These are phyloP conservation scores for Linnaemya tessellans DNA, from an alignment of 2,888 invertebrate species.

Conservation along the genomic window DNA sequence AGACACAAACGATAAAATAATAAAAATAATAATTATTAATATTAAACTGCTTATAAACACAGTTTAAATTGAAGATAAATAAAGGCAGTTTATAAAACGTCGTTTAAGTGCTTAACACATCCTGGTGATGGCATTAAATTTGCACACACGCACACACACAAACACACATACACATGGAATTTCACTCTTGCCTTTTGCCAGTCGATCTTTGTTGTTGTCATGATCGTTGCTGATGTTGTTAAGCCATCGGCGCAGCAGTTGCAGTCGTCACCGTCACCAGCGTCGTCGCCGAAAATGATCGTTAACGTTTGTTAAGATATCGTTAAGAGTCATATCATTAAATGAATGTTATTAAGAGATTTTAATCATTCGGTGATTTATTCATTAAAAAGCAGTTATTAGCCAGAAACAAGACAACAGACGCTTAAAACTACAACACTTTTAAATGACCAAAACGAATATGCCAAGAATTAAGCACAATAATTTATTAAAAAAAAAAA, in stretches of 20 bases:
- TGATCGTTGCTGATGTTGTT: neutral
- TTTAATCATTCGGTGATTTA: slow-evolving; percentile 83
- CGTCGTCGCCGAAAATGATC: slow-evolving; percentile 45
- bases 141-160: slow-evolving; percentile 7
- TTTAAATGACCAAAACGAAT: slow-evolving; percentile 68
- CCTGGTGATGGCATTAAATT: slow-evolving; percentile 63
- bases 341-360: slow-evolving; percentile 82
- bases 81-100: slow-evolving; percentile 57
- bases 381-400: slow-evolving; percentile 83
- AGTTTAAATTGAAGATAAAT: slow-evolving; percentile 63
- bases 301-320: slow-evolving; percentile 69
- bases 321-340: slow-evolving; percentile 72
- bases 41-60: slow-evolving; percentile 64
- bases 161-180: neutral
- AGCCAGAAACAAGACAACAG: slow-evolving; percentile 79
- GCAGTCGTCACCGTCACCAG: neutral
- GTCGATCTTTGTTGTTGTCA: neutral
- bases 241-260: slow-evolving; percentile 6
- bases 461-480: slow-evolving; percentile 56
- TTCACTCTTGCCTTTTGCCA: neutral
- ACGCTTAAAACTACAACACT: slow-evolving; percentile 74
- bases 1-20: slow-evolving; percentile 43
- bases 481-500: slow-evolving; percentile 6
- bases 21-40: slow-evolving; percentile 46
- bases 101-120: slow-evolving; percentile 66